Evolutionary conservation across 2,888 invertebrate genomes (phyloP), one percentile per base, ranked within the genome.

Genomic region (Synergus umbraculus): DNA sequence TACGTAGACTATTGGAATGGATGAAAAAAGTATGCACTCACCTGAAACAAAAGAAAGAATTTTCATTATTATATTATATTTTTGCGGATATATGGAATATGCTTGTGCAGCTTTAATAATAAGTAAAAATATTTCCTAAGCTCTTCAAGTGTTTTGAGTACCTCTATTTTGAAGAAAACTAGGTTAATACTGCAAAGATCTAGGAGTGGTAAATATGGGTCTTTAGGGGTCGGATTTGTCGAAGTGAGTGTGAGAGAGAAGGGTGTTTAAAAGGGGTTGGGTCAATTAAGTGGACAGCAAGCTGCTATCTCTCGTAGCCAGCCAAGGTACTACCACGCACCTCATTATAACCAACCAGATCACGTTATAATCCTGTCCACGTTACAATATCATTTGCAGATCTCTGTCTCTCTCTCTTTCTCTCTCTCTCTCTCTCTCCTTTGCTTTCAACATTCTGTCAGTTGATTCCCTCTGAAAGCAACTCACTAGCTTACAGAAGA

Each of bases 281-380:
- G 88, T 86, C 88, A 88, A 90, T 90, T 90, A 90, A 89, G 87
- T 88, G 89, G 89, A 87, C 87, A 87, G 85, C 85, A 80, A 84
- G 85, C 84, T 85, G 89, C 90, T 89, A 90, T 90, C 90, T 90
- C 89, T 85, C 86, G 86, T 84, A 85, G 82, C 87, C 90, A 89
- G 90, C 87, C 86, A 85, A 85, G 87, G 85, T 87, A 87, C 88
- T 86, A 85, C 85, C 87, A 86, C 87, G 88, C 90, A 88, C 87
- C 90, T 89, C 90, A 89, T 90, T 90, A 90, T 89, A 88, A 88
- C 84, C 86, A 84, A 83, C 87, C 87, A 86, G 87, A 86, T 84
- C 83, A 85, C 85, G 87, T 89, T 87, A 89, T 89, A 89, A 90
- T 88, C 86, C 88, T 84, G 79, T 83, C 83, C 84, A 85, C 87